Percentiles rank a stretch among this genome's conserved stretches.
These are phyloP conservation scores for Gryllus bimaculatus DNA, from an alignment of 1,140 invertebrate species.

Conservation along the genomic window DNA sequence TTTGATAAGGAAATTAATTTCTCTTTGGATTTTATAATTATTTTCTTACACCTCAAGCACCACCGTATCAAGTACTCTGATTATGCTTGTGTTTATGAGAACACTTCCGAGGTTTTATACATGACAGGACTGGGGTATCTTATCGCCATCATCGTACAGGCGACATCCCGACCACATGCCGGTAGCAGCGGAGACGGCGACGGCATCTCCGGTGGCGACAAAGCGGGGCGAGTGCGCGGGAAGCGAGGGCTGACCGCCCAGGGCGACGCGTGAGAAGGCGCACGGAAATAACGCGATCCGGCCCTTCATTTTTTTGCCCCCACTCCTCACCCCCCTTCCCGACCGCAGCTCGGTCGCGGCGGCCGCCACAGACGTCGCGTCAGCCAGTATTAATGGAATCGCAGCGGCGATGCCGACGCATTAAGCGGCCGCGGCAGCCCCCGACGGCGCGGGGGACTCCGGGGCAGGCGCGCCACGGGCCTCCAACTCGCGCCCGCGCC, in stretches of 20 bases:
- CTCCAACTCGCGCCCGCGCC: too few species aligned
- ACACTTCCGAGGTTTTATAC: not conserved
- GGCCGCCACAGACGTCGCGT: not conserved
- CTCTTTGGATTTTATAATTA: too few species aligned
- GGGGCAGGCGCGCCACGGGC: too few species aligned
- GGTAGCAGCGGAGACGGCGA: not conserved
- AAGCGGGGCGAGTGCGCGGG: not conserved
- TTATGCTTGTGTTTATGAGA: not conserved
- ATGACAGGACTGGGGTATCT: not conserved
- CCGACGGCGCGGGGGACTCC: too few species aligned
- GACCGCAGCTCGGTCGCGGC: not conserved
- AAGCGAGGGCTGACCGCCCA: not conserved
- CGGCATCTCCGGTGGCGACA: not conserved
- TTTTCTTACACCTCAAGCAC: too few species aligned
- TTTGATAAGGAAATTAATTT: too few species aligned
- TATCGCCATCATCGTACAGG: not conserved
- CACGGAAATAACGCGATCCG: not conserved
- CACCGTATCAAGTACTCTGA: not conserved
- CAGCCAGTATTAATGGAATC: conserved; percentile 4
- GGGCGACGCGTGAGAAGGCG: not conserved
- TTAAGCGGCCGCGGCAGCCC: not conserved
- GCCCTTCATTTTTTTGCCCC: not conserved
- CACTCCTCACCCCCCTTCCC: not conserved
- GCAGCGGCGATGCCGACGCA: not conserved
- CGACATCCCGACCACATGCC: not conserved